Base-by-base conservation (phyloP, 2,797 vertebrate species). In the Lutjanus campechanus region DNA sequence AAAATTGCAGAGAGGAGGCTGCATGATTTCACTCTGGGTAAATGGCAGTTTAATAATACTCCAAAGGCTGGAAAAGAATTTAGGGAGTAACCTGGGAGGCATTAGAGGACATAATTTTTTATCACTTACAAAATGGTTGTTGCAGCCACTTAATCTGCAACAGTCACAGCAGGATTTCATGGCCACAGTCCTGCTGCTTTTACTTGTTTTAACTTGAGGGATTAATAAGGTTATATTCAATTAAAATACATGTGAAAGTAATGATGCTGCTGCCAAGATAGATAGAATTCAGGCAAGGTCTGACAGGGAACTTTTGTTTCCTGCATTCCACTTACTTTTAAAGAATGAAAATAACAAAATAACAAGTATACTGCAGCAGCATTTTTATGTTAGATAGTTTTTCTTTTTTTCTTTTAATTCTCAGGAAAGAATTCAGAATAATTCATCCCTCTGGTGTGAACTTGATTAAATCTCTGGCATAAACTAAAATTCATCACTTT, bases 91-190 rank as follows among this genome's bases (percentile, higher is more conserved):
- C 69, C 43, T 40, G 46, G 55, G 29, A 50, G 29, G 9, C n/a
- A 66, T 40, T 20, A 59, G n/a, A 55, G 60, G 12, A 62, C 68
- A 67, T 47, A 68, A 36, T 36, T 76, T 69, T 50, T 73, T 63
- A 46, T 67, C 20, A 40, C 43, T 36, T 19, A 47, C 5, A 61
- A 69, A 79, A 69, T 7, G 13, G 63, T 64, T 71, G 22, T 54
- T 17, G 19, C 65, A 71, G 58, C 63, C 63, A 71, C 29, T 68
- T 73, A 53, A 83, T 76, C 71, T 64, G 47, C n/a, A 59, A 44
- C 29, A 67, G 53, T 54, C 73, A 65, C 44, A 60, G 40, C 65
- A 71, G 8, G 29, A 73, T 76, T 80, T 80, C 25, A 81, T 40
- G 53, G 69, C 44, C 4, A 41, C 49, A 64, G 13, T 20, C 0